These are phyloP conservation scores for Whitmania pigra DNA, from an alignment of 1,140 invertebrate genomes.

Conservation along the genomic window DNA sequence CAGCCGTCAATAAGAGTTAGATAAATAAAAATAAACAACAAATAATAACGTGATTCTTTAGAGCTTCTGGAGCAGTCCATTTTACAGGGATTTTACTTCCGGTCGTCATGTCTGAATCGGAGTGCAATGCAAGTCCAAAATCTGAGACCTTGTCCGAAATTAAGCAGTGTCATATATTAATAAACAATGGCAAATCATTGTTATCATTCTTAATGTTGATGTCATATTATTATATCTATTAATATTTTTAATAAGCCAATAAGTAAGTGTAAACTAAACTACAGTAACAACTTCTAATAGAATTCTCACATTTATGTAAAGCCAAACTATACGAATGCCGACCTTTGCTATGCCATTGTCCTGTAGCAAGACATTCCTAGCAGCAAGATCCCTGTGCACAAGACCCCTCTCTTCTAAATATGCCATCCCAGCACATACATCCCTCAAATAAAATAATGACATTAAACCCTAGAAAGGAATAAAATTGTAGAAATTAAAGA, in stretches of 20 bases:
- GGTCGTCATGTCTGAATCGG: constrained; percentile 38
- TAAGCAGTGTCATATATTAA: neutral
- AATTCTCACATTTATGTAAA: neutral
- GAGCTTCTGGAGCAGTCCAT: constrained; percentile 97
- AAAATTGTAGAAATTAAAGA: no score
- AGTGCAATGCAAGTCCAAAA: constrained; percentile 84
- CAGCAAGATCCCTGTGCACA: constrained; percentile 94
- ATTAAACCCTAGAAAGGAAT: no score
- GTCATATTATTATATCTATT: no score
- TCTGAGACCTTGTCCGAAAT: constrained; percentile 60
- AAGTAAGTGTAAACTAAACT: neutral
- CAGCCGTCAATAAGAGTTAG: no score
- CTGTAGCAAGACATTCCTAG: constrained; percentile 90
- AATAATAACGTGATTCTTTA: constrained; percentile 74
- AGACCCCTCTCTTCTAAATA: constrained; percentile 91
- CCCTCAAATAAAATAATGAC: constrained; percentile 49
- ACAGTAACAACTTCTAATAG: neutral
- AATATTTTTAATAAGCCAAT: no score
- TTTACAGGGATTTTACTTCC: constrained; percentile 68
- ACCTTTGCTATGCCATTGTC: constrained; percentile 85
- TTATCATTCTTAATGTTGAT: neutral
- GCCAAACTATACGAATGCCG: constrained; percentile 18
- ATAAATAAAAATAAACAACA: neutral
- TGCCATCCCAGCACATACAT: constrained; percentile 95
- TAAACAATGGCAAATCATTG: neutral